Evolutionary conservation across 2,113 vertebrate genomes (phyloP).

Genomic region (Mormyrus lacerda): DNA sequence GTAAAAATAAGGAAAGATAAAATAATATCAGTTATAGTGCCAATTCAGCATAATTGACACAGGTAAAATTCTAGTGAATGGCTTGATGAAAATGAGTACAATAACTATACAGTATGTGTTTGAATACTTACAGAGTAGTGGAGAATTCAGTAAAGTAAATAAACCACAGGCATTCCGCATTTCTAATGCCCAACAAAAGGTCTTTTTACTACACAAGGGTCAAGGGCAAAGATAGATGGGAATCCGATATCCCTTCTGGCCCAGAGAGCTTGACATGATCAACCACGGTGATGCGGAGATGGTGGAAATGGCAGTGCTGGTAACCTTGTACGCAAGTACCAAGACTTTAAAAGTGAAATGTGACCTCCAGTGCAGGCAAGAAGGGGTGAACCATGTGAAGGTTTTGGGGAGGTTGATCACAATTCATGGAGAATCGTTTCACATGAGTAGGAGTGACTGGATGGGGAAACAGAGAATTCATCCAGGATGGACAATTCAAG

Average conservation of each 20-base stretch:
- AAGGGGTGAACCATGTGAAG: not conserved
- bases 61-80: not conserved
- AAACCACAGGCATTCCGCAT: not conserved
- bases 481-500: not conserved
- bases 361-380: not conserved
- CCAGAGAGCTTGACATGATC: not conserved
- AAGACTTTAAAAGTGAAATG: not conserved
- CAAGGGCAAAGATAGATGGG: not conserved
- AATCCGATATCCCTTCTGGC: not conserved
- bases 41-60: not conserved
- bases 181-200: not conserved
- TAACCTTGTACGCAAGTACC: not conserved
- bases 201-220: not conserved
- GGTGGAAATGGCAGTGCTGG: not conserved
- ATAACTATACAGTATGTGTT: not conserved
- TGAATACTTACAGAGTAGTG: not conserved
- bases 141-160: not conserved
- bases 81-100: not conserved
- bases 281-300: not conserved
- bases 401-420: not conserved
- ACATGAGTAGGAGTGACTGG: not conserved
- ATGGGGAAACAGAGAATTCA: not conserved
- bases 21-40: not conserved
- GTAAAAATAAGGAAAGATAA: not conserved
- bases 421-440: not conserved